Base-by-base conservation (phyloP, 2,888 invertebrate genomes). In the Machimus atricapillus region DNA sequence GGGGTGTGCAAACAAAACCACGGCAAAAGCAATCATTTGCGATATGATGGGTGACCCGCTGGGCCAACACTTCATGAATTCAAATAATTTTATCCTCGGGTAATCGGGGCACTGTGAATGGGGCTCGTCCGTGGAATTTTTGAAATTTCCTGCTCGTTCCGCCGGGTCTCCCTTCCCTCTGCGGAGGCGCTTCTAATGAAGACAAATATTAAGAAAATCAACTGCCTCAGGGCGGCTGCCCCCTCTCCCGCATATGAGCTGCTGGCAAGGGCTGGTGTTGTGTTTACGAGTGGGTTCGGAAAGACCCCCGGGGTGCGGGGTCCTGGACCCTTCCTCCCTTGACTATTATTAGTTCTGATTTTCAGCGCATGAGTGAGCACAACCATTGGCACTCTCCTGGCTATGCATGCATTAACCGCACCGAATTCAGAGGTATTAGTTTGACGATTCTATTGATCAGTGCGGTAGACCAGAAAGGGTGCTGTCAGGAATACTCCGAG, bases 321-420 rank as follows among this genome's bases (percentile, higher is more conserved):
- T 52, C n/a, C 37, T 40, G 27, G 73, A 40, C 66, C 43, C 43
- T 74, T 31, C 16, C 40, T n/a, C 23, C 27, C 74, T 40, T 27
- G 52, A 74, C 58, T 74, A 74, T 77, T 86, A 86, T 86, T 86
- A 86, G 86, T 76, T 58, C 86, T 77, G 77, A 78, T 86, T 86
- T 86, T 56, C 56, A 58, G 77, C 86, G 86, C 86, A 86, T 86
- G 86, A 86, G 86, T 86, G 86, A 76, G 58, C 77, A 40, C 52
- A 19, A 23, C 86, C 58, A 46, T 56, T 76, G 85, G 85, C 37
- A 74, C 74, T 34, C 31, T 46, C 40, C 46, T 74, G 74, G 73
- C 74, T 85, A 40, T 83, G 82, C 66, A 83, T 83, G 66, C 82
- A 83, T 83, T 83, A 83, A 83, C 19, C 58, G 66, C 40, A 40